These are phyloP conservation scores for Lasioglossum villosulum DNA, from an alignment of 2,888 invertebrate genomes.

Conservation along the genomic window DNA sequence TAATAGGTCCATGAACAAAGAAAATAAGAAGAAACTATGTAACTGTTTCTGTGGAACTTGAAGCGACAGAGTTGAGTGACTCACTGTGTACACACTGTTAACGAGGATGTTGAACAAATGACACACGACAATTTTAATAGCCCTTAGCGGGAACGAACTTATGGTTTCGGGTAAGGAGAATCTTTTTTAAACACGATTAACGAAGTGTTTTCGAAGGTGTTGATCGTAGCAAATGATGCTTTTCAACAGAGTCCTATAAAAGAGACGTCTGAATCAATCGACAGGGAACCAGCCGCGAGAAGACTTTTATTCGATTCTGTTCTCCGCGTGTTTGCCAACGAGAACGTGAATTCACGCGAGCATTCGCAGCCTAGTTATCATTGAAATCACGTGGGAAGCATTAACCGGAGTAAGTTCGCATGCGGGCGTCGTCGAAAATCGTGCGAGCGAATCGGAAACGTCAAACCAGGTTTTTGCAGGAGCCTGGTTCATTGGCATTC, in stretches of 20 bases:
- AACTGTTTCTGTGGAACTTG: not conserved
- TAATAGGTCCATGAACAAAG: not conserved
- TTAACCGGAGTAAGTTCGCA: constrained; percentile 10
- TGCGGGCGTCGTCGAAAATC: constrained; percentile 27
- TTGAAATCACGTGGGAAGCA: constrained; percentile 29
- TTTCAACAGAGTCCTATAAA: not conserved
- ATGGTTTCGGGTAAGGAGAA: not conserved
- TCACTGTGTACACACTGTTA: not conserved
- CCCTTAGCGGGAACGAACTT: not conserved
- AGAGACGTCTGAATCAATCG: not conserved
- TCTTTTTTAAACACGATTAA: not conserved
- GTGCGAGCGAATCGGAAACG: constrained; percentile 42
- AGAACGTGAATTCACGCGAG: not conserved
- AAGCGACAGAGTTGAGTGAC: not conserved
- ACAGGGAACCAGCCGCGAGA: not conserved
- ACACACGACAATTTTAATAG: not conserved
- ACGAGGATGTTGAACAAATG: not conserved
- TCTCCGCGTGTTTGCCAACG: not conserved
- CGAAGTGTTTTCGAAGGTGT: not conserved
- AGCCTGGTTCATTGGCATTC: constrained; percentile 64
- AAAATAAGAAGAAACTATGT: not conserved
- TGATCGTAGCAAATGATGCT: too few relatives aligned
- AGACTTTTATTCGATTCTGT: not conserved
- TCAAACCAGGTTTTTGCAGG: constrained; percentile 32
- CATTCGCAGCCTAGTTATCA: not conserved